These are phyloP conservation scores for Gymnarchus niloticus DNA, from an alignment of 2,113 vertebrate species.

Conservation along the genomic window DNA sequence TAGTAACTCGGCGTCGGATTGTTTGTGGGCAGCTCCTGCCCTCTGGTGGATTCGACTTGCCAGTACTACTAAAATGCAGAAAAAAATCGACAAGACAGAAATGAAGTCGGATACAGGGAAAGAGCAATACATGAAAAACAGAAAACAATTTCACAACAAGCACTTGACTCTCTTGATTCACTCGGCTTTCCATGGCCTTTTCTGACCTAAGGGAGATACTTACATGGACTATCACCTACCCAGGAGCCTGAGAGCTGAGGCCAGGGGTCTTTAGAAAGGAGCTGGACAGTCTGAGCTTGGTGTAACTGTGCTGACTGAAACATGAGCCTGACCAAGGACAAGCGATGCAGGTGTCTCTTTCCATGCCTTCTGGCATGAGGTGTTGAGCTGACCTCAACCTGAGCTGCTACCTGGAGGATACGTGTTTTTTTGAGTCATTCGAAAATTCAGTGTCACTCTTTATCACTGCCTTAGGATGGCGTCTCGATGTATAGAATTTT, in stretches of 20 bases:
- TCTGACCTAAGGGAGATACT: constrained; percentile 27
- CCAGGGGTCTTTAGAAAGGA: constrained; percentile 36
- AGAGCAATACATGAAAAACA: not conserved
- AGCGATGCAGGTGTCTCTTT: constrained; percentile 23
- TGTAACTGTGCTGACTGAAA: constrained; percentile 32
- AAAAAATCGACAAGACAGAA: not conserved
- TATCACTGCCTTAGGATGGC: not conserved
- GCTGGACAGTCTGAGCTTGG: constrained; percentile 33
- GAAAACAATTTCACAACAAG: not conserved
- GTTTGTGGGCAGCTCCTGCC: constrained; percentile 26
- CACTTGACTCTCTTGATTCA: not conserved
- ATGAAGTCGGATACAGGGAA: not conserved
- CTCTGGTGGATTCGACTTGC: constrained; percentile 24
- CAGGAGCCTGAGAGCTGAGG: constrained; percentile 13
- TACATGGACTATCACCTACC: constrained; percentile 20
- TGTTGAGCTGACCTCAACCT: constrained; percentile 8
- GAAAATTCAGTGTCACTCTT: not conserved
- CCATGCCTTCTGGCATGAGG: not conserved
- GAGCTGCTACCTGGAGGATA: constrained; percentile 17
- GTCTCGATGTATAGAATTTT: not conserved
- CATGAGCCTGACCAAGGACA: constrained; percentile 33
- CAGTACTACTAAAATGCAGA: not conserved
- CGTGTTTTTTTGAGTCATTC: not conserved
- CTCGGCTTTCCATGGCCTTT: not conserved
- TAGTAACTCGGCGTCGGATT: not conserved